Base-by-base conservation (phyloP, 2,888 invertebrate species). In the Metopia argyrocephala region DNA sequence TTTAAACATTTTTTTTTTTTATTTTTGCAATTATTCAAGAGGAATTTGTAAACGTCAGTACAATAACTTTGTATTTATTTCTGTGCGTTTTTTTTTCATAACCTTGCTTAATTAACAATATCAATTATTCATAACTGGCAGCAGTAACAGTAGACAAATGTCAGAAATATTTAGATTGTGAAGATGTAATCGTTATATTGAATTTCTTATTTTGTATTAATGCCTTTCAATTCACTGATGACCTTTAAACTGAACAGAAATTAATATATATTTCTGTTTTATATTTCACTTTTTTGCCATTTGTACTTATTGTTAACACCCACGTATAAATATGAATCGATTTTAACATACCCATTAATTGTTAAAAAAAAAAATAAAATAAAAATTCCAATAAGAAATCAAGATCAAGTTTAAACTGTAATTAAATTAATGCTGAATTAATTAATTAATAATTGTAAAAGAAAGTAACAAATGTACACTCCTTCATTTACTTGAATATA, bases 71-170 rank as follows among this genome's bases (percentile, higher is more conserved):
- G 23, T 23, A 25, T 54, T 1, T 25, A 25, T 54, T 9, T 54
- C 25, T 5, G 5, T 12, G 21, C 25, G 6, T 54, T 23, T 54
- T 54, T 23, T 23, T 38, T 38, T 15, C 38, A 38, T 78, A 78
- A 75, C 81, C 78, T 82, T 78, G 70, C 62, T 62, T 71, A 78
- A 78, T 82, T 78, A 75, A 82, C 38, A 64, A 70, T 68, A 78
- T 71, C 74, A 78, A 66, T 78, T 78, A 70, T 70, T 75, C 61
- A 73, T 21, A 61, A 38, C 38, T 15, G 38, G 2, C 38, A 38
- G 7, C 31, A 31, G 0, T 12, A 25, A 5, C 38, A 9, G 12
- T 38, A 38, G 38, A 38, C 9, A 38, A 38, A 38, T 38, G 3
- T 15, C 38, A 38, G 15, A 15, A 38, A 38, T 9, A 38, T 38